Evolutionary conservation across 53 echinoderm and acorn worm genomes (phyloP).

Genomic region (Stichopus horrens): DNA sequence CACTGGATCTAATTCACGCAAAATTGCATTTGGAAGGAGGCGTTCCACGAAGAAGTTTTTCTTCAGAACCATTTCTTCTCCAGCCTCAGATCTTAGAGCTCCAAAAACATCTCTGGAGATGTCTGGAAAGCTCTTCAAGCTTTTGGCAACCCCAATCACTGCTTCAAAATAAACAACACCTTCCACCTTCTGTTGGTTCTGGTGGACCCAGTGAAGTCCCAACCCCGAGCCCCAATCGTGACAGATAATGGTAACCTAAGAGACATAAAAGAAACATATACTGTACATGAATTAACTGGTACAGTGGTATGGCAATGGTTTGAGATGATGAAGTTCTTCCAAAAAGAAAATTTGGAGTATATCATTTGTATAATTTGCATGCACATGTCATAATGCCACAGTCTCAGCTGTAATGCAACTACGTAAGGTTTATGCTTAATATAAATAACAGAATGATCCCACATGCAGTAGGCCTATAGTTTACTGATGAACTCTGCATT

Average conservation of each 20-base stretch:
- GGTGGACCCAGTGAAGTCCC: conserved; percentile 80
- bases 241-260: conserved; percentile 61
- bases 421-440: no score
- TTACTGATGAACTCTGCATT: no score
- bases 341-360: no score
- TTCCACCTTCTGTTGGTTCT: conserved; percentile 69
- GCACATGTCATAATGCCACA: no score
- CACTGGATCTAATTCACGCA: conserved; percentile 71
- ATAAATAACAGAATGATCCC: no score
- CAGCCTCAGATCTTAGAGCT: conserved; percentile 72
- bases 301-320: no score
- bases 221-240: conserved; percentile 87
- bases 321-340: no score
- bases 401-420: no score
- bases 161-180: conserved; percentile 72
- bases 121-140: conserved; percentile 80
- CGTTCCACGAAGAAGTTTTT: conserved; percentile 87
- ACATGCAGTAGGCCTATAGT: no score
- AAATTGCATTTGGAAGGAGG: conserved; percentile 67
- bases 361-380: no score
- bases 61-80: conserved; percentile 80
- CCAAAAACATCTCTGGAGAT: conserved; percentile 66
- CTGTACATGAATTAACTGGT: no score
- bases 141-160: conserved; percentile 49
- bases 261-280: neutral